These are phyloP conservation scores for Eolophus roseicapilla DNA, from an alignment of 2,113 vertebrate species.

Conservation along the genomic window DNA sequence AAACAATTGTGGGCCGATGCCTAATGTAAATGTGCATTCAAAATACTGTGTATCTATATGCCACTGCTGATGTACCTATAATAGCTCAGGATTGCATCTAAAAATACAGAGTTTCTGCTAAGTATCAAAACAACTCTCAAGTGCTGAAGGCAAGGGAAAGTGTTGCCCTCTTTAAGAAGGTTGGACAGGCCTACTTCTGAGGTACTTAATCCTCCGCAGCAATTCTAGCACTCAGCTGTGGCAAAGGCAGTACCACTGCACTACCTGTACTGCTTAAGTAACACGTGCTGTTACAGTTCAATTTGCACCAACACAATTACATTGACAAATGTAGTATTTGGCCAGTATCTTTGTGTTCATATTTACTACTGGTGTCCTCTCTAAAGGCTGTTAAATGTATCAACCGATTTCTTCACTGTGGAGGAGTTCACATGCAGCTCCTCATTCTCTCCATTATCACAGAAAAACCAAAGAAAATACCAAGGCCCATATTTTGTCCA, in stretches of 20 bases:
- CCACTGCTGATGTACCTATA: constrained; percentile 22
- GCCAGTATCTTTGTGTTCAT: neutral
- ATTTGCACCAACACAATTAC: neutral
- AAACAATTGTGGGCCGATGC: neutral
- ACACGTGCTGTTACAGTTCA: neutral
- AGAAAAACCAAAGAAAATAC: constrained; percentile 20
- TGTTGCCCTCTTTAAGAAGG: neutral
- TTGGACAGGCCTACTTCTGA: neutral
- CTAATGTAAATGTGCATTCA: neutral
- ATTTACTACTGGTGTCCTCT: neutral
- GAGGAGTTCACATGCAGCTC: neutral
- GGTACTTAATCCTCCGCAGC: neutral
- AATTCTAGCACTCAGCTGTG: neutral
- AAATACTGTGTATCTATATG: constrained; percentile 49
- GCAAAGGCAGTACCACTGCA: neutral
- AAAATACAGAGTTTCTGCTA: constrained; percentile 47
- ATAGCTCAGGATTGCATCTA: constrained; percentile 24
- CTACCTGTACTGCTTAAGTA: neutral
- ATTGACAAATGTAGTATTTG: neutral
- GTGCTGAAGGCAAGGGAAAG: constrained; percentile 19
- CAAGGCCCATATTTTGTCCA: constrained; percentile 11
- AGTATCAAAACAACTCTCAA: constrained; percentile 58
- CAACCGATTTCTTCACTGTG: neutral
- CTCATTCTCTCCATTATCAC: neutral
- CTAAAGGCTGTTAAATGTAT: neutral